phyloP scores from a whole-genome alignment of 2,113 vertebrate species.

The Chunga burmeisteri region DNA sequence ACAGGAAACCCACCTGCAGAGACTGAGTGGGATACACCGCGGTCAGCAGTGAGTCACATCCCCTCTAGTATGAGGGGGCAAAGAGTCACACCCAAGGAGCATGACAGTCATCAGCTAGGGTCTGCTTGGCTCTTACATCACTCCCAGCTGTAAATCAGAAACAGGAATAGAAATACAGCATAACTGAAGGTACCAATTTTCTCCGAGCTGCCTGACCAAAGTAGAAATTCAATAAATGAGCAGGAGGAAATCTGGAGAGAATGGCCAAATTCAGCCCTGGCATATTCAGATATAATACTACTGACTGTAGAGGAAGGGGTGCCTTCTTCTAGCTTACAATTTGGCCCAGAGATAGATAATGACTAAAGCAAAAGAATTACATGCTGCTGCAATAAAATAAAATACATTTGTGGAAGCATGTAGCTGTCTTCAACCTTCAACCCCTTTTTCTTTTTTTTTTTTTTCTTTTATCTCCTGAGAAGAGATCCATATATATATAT shows the following conservation, averaged over 20 bases:
- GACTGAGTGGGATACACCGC: background rate
- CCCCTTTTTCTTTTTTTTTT: background rate
- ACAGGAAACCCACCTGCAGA: background rate
- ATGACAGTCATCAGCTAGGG: background rate
- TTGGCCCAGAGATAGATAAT: background rate
- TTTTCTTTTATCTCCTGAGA: background rate
- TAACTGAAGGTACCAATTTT: background rate
- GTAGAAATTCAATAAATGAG: background rate
- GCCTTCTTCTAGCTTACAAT: background rate
- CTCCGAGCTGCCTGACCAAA: background rate
- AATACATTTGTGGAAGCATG: background rate
- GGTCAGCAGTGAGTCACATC: background rate
- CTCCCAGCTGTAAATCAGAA: background rate
- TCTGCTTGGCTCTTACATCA: background rate
- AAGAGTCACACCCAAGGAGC: background rate
- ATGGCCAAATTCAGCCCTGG: background rate
- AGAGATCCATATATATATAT: background rate
- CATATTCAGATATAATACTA: background rate
- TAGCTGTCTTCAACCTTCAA: background rate
- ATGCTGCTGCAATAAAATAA: background rate
- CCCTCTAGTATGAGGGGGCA: background rate
- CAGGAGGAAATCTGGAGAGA: background rate
- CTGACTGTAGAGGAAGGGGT: background rate
- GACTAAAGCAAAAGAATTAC: background rate
- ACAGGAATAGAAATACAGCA: background rate